Conservation (phyloP, 2,888 invertebrate species). For the Mechanitis messenoides region DNA sequence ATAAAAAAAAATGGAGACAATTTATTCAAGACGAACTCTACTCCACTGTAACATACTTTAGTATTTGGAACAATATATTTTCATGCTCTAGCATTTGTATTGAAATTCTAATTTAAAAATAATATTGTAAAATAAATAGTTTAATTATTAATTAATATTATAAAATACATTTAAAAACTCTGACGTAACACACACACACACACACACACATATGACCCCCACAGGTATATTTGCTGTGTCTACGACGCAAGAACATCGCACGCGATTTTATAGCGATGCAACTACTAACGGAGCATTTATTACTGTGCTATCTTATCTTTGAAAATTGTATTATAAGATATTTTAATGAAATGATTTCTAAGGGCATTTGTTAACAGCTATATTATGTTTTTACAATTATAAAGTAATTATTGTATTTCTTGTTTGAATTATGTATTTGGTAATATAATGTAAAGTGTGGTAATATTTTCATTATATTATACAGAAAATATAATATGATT, state of each 20-base stretch:
- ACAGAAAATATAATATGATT: too few species aligned
- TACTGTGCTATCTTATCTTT: conserved; percentile 4
- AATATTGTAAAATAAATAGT: too few species aligned
- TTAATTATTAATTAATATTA: not conserved
- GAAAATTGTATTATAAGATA: not conserved
- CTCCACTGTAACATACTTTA: too few species aligned
- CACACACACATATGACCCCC: conserved; percentile 22
- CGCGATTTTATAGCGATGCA: conserved; percentile 54
- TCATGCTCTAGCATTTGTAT: too few species aligned
- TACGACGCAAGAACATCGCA: conserved; percentile 41
- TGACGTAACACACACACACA: not conserved
- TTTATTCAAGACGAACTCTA: too few species aligned
- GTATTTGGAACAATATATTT: too few species aligned
- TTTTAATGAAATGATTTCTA: not conserved
- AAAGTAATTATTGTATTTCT: too few species aligned
- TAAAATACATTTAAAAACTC: not conserved
- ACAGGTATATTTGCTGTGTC: conserved; percentile 22
- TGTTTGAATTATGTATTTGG: too few species aligned
- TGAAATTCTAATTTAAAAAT: too few species aligned
- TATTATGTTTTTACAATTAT: too few species aligned
- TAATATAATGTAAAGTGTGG: too few species aligned
- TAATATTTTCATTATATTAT: too few species aligned
- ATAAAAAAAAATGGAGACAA: not conserved
- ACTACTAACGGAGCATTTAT: conserved; percentile 36
- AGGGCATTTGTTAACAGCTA: not conserved